These are phyloP conservation scores for Tholera decimalis DNA, from an alignment of 2,888 invertebrate genomes.

Conservation along the genomic window DNA sequence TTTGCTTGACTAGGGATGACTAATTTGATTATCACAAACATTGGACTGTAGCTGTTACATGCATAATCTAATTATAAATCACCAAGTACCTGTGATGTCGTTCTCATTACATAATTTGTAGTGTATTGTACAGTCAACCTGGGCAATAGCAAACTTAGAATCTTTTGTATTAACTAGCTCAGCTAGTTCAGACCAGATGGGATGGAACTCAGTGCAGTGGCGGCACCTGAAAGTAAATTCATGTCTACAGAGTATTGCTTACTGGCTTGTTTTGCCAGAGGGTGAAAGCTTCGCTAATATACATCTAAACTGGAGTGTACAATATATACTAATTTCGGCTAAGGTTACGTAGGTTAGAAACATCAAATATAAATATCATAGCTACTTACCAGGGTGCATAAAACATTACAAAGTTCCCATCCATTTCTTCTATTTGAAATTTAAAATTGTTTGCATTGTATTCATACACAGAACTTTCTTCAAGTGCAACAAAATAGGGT, in stretches of 20 bases:
- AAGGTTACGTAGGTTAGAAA: neutral
- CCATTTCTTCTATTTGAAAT: conserved; percentile 91
- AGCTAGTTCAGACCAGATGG: conserved; percentile 95
- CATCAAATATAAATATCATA: neutral
- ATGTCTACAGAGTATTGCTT: conserved; percentile 1
- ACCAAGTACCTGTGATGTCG: conserved; percentile 92
- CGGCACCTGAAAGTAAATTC: conserved; percentile 93
- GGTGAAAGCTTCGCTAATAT: conserved; percentile 6
- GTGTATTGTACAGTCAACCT: conserved; percentile 95
- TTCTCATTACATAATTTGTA: conserved; percentile 93
- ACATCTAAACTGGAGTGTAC: neutral
- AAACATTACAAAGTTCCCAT: conserved; percentile 95
- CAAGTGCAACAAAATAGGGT: conserved; percentile 93
- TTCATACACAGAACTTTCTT: conserved; percentile 91
- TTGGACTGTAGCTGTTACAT: neutral
- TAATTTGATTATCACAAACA: neutral
- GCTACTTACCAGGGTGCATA: conserved; percentile 95
- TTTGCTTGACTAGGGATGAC: neutral
- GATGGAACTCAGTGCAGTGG: conserved; percentile 95
- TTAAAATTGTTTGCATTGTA: conserved; percentile 93
- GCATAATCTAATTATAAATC: conserved; percentile 33
- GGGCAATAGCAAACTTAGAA: conserved; percentile 93
- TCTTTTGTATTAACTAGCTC: conserved; percentile 93
- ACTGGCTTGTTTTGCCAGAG: neutral
- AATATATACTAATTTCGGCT: neutral